A percentile compares a stretch with the other conserved stretches of the same genome.
phyloP scores from a whole-genome alignment of 2,113 vertebrate genomes.

The Neotoma lepida region DNA sequence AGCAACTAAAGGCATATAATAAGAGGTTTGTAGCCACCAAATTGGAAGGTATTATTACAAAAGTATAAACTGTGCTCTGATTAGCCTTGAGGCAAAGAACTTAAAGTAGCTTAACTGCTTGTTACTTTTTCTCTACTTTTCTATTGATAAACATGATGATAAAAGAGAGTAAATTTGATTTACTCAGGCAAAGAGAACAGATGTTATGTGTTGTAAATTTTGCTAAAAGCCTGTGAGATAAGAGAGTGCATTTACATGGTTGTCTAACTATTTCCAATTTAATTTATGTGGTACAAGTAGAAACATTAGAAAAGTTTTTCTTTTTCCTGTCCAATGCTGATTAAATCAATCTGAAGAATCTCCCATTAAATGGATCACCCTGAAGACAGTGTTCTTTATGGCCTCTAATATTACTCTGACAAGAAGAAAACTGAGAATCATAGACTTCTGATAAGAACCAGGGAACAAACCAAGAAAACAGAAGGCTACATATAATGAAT shows the following conservation, averaged over 20 bases:
- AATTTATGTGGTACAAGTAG: conserved; percentile 72
- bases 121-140: conserved; percentile 68
- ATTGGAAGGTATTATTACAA: conserved; percentile 65
- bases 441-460: conserved; percentile 64
- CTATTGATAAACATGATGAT: conserved; percentile 77
- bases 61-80: conserved; percentile 57
- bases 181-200: conserved; percentile 68
- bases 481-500: conserved; percentile 60
- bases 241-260: conserved; percentile 62
- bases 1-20: conserved; percentile 64
- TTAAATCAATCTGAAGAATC: conserved; percentile 61
- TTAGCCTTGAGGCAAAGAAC: conserved; percentile 65
- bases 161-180: conserved; percentile 74
- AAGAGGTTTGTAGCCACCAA: conserved; percentile 61
- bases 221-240: conserved; percentile 71
- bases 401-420: conserved; percentile 58
- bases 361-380: conserved; percentile 62
- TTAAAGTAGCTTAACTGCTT: conserved; percentile 72
- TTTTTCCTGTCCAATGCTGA: conserved; percentile 53
- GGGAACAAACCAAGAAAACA: conserved; percentile 58
- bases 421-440: conserved; percentile 57
- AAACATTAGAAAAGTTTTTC: conserved; percentile 65
- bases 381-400: conserved; percentile 63
- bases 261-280: conserved; percentile 65
- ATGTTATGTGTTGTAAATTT: conserved; percentile 71